Conservation (phyloP, 2,113 vertebrate genomes). For the Labrus mixtus region DNA sequence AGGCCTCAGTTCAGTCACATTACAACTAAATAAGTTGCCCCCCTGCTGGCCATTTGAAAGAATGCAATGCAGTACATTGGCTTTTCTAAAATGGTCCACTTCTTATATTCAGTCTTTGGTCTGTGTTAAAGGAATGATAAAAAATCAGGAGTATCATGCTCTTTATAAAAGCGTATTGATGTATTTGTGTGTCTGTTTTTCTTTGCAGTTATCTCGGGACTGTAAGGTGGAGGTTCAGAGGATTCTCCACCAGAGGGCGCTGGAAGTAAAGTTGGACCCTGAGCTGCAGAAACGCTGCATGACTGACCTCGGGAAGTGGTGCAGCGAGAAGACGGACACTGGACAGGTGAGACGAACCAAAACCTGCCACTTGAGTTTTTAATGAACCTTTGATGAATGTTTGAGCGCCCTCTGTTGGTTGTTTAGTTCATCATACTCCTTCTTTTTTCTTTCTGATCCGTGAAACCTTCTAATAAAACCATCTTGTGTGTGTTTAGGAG, state of each 20-base stretch:
- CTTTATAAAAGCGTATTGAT: too few relatives aligned
- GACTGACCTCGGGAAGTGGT: slow-evolving; percentile 96
- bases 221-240: slow-evolving; percentile 95
- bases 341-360: slow-evolving; percentile 79
- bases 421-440: background rate
- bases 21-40: too few relatives aligned
- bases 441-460: too few relatives aligned
- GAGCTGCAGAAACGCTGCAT: slow-evolving; percentile 93
- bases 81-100: too few relatives aligned
- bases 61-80: too few relatives aligned
- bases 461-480: too few relatives aligned
- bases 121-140: too few relatives aligned
- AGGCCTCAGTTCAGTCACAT: too few relatives aligned
- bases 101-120: too few relatives aligned
- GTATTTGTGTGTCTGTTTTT: background rate
- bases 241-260: slow-evolving; percentile 94
- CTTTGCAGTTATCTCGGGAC: slow-evolving; percentile 91
- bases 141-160: too few relatives aligned
- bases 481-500: slow-evolving; percentile 82
- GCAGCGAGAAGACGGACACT: slow-evolving; percentile 93
- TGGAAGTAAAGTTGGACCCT: slow-evolving; percentile 95
- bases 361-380: background rate
- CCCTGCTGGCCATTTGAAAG: too few relatives aligned
- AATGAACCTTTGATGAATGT: background rate
- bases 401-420: background rate